A percentile compares a stretch with the other conserved stretches of the same genome.
Conservation (phyloP, 2,888 invertebrate genomes). For the Andrena camellia region DNA sequence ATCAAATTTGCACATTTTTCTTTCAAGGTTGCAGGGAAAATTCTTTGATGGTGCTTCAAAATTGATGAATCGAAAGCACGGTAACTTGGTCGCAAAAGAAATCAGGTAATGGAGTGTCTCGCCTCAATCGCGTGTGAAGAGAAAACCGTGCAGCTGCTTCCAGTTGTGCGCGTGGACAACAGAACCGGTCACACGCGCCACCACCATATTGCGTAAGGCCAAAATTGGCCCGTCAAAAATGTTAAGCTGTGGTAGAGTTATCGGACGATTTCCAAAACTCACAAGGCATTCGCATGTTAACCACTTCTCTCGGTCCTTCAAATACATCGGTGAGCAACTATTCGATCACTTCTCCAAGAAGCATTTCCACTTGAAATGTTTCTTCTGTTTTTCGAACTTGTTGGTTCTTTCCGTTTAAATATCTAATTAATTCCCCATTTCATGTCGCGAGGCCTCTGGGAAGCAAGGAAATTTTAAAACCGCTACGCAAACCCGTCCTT, state of each 20-base stretch:
- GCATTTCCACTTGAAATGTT: not conserved
- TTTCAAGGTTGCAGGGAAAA: constrained; percentile 12
- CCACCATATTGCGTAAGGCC: constrained; percentile 78
- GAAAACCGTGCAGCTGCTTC: constrained; percentile 53
- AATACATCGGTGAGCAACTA: constrained; percentile 75
- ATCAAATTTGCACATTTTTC: constrained; percentile 29
- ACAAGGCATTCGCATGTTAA: constrained; percentile 74
- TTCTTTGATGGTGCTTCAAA: constrained; percentile 21
- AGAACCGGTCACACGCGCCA: constrained; percentile 57
- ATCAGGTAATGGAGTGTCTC: constrained; percentile 66
- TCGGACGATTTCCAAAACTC: constrained; percentile 80
- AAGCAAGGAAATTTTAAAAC: not conserved
- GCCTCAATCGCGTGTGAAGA: constrained; percentile 28
- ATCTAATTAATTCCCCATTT: not conserved
- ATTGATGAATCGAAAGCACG: constrained; percentile 31
- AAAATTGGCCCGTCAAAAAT: constrained; percentile 76
- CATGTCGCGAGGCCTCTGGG: not conserved
- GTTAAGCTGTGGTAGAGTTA: constrained; percentile 81
- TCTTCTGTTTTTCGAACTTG: constrained; percentile 6
- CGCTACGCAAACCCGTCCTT: not conserved
- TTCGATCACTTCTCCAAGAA: not conserved
- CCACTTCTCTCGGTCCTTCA: constrained; percentile 70
- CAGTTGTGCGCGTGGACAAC: constrained; percentile 58
- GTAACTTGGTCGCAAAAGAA: constrained; percentile 35
- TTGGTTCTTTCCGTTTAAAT: not conserved